Conservation (phyloP, 2,113 vertebrate genomes). For the Hucho hucho region DNA sequence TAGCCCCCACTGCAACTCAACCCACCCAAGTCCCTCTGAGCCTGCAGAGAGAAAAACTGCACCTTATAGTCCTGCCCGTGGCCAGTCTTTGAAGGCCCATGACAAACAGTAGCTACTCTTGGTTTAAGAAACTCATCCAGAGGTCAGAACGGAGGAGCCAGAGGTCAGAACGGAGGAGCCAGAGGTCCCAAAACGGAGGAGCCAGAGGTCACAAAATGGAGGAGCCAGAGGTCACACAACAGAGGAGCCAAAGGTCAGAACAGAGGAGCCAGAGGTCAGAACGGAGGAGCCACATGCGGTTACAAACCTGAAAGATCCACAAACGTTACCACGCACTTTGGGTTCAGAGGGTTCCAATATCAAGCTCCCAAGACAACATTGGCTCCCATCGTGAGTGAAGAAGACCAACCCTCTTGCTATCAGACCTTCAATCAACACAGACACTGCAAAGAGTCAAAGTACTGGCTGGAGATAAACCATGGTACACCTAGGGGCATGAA, state of each 20-base stretch:
- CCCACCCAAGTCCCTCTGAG: neutral
- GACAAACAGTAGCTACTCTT: neutral
- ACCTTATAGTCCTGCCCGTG: neutral
- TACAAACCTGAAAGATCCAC: neutral
- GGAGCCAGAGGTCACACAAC: neutral
- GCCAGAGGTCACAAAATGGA: no score
- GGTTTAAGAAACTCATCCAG: neutral
- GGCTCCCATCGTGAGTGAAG: neutral
- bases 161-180: no score
- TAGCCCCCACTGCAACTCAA: neutral
- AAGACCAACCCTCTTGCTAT: neutral
- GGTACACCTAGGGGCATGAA: neutral
- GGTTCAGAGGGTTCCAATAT: constrained; percentile 20
- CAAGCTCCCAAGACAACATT: neutral
- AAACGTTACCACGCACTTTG: constrained; percentile 4
- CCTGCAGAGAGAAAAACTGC: neutral
- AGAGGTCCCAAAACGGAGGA: no score
- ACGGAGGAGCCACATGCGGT: neutral
- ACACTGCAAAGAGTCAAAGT: neutral
- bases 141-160: neutral
- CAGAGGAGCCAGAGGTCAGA: no score
- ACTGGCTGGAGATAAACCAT: neutral
- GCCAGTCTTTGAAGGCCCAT: neutral
- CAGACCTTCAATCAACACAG: neutral
- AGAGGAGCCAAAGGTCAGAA: no score